Percentiles rank a stretch among this genome's conserved stretches.
Evolutionary conservation across 2,888 invertebrate species (phyloP).

Genomic region (Gandaritis pyraliata): DNA sequence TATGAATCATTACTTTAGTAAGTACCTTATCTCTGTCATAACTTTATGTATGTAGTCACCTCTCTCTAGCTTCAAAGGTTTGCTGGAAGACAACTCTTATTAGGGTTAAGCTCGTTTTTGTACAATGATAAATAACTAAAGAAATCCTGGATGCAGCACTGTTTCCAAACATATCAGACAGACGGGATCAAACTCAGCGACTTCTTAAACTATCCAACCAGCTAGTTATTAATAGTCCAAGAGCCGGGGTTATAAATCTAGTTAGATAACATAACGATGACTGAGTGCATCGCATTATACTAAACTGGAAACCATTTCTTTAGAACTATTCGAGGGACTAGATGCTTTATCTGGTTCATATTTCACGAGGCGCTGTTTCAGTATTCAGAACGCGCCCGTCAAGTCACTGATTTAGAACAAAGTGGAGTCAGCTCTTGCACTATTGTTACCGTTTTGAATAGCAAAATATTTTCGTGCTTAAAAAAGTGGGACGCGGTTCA

Average conservation of each 20-base stretch:
- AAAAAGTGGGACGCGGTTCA: neutral
- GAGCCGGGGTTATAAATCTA: constrained; percentile 64
- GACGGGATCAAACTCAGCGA: constrained; percentile 42
- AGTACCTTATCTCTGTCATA: too few species aligned
- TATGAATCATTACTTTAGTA: too few species aligned
- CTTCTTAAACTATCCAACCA: constrained; percentile 55
- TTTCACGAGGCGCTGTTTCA: constrained; percentile 58
- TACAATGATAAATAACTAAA: too few species aligned
- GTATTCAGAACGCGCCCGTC: constrained; percentile 47
- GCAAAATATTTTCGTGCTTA: constrained; percentile 3
- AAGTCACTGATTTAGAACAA: constrained; percentile 46
- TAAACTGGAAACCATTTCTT: constrained; percentile 70
- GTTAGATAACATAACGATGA: constrained; percentile 73
- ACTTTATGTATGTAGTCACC: too few species aligned
- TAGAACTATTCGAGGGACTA: constrained; percentile 66
- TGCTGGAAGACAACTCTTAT: too few species aligned
- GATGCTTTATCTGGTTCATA: constrained; percentile 67
- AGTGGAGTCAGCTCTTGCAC: constrained; percentile 33
- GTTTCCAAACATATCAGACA: constrained; percentile 46
- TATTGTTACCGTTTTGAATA: constrained; percentile 27
- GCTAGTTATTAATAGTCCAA: constrained; percentile 54
- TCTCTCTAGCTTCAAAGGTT: too few species aligned
- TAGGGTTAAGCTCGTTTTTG: too few species aligned
- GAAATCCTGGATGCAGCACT: too few species aligned
- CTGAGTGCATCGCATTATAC: constrained; percentile 71